phyloP scores from a whole-genome alignment of 2,797 vertebrate species.

The Rhinatrema bivittatum region DNA sequence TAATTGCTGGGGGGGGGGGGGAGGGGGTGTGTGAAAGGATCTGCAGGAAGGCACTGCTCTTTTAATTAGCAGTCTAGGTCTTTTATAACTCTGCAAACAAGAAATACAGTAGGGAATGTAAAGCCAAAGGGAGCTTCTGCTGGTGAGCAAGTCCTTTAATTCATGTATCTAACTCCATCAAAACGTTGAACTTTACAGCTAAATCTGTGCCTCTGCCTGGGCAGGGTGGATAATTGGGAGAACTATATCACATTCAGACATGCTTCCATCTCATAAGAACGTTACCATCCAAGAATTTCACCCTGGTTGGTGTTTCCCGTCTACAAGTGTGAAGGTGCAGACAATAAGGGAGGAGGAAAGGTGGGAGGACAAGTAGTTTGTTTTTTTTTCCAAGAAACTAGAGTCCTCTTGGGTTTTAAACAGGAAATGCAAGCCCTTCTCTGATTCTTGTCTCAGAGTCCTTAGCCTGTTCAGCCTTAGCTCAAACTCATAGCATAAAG shows the following conservation, averaged over 20 bases:
- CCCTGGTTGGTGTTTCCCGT: slow-evolving; percentile 13
- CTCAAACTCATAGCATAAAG: not conserved
- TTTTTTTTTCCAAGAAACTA: slow-evolving; percentile 1
- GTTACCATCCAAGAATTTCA: not conserved
- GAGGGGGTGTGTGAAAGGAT: slow-evolving; percentile 1
- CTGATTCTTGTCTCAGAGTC: slow-evolving; percentile 11
- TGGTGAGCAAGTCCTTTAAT: slow-evolving; percentile 10
- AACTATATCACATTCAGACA: not conserved
- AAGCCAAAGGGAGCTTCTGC: slow-evolving; percentile 6
- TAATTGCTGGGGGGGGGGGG: no score
- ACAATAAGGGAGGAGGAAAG: not conserved
- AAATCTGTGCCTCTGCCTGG: no score
- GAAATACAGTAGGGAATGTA: not conserved
- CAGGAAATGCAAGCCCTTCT: slow-evolving; percentile 12
- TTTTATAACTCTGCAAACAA: not conserved
- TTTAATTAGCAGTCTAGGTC: slow-evolving; percentile 13
- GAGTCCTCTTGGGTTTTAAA: slow-evolving; percentile 8
- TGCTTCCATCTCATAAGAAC: slow-evolving; percentile 1
- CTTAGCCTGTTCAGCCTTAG: not conserved
- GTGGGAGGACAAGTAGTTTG: not conserved
- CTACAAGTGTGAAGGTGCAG: slow-evolving; percentile 16
- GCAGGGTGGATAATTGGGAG: no score
- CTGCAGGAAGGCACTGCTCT: not conserved
- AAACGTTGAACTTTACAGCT: no score
- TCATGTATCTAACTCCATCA: no score